Evolutionary conservation across 1,140 invertebrate genomes (phyloP).

Genomic region (Drosophila rufa): DNA sequence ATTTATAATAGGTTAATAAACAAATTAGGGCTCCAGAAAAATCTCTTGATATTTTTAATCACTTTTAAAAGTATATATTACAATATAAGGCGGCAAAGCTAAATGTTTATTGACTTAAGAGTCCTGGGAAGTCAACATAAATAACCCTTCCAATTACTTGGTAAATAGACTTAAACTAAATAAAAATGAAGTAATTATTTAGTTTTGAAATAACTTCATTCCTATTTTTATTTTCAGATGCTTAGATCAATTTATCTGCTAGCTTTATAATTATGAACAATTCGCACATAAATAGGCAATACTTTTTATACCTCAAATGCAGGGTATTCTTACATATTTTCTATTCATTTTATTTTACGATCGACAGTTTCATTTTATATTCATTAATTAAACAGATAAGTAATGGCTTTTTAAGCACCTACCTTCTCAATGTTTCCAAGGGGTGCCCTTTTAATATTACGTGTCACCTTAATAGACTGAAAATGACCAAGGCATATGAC

Average conservation of each 20-base stretch:
- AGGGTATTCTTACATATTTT: background rate
- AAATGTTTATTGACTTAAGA: too few relatives aligned
- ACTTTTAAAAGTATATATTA: too few relatives aligned
- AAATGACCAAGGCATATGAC: constrained; percentile 9
- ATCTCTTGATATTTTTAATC: background rate
- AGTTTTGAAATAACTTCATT: too few relatives aligned
- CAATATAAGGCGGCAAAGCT: too few relatives aligned
- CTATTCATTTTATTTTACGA: background rate
- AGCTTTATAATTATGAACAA: too few relatives aligned
- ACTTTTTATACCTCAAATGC: too few relatives aligned
- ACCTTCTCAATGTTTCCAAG: background rate
- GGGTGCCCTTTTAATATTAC: constrained; percentile 14
- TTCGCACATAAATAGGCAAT: background rate
- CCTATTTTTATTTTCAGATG: too few relatives aligned
- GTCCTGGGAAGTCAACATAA: too few relatives aligned
- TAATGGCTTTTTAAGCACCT: constrained; percentile 12
- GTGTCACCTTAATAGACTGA: constrained; percentile 6
- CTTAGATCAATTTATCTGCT: too few relatives aligned
- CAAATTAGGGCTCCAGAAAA: background rate
- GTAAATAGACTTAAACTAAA: too few relatives aligned
- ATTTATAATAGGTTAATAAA: background rate
- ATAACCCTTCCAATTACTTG: too few relatives aligned
- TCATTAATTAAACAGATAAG: constrained; percentile 7
- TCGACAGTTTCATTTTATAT: background rate
- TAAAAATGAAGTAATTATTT: too few relatives aligned